Base-by-base conservation (phyloP, 1,140 invertebrate genomes). In the Ostrea edulis region DNA sequence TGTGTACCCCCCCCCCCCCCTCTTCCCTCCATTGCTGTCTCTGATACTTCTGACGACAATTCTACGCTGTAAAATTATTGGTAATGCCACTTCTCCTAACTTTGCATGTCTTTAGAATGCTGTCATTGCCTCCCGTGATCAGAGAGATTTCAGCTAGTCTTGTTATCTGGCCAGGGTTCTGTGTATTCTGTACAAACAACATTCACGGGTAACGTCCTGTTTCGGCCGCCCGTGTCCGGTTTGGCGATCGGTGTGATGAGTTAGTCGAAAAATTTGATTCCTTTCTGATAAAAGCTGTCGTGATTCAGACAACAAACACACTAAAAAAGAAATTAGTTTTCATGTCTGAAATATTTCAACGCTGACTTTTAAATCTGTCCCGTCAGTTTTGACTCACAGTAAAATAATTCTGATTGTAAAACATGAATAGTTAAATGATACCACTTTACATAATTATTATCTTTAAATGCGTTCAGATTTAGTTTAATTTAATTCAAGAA, bases 241-340 rank as follows among this genome's bases (percentile, higher is more conserved):
- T 77, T 77, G 68, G 68, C 25, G 68, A 77, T 25, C 29, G 14
- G 25, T 77, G 35, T 77, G 68, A 77, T 77, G 55, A 20, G 14
- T 62, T 62, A 20, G 55, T 5, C 55, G 55, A 62, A n/a, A 62
- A 77, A 25, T 77, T 25, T 77, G 68, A 77, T 77, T 77, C 25
- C 68, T 77, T 77, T 29, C 12, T 22, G 22, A 77, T 22, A 77
- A 25, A 35, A 77, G 25, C 68, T 77, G 68, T 77, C 68, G 35
- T 25, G 29, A 9, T 35, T 77, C 35, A 4, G 25, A 77, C 35
- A 77, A 77, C 29, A 77, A 77, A 77, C 68, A 77, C 68, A 22
- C 35, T 77, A 12, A 77, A 14, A 44, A 77, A 77, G 68, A 77
- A 77, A 77, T 77, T 35, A 29, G 68, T 77, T 77, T 77, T 77